Conservation (phyloP, 2,888 invertebrate species). For the Pristionchus exspectatus region DNA sequence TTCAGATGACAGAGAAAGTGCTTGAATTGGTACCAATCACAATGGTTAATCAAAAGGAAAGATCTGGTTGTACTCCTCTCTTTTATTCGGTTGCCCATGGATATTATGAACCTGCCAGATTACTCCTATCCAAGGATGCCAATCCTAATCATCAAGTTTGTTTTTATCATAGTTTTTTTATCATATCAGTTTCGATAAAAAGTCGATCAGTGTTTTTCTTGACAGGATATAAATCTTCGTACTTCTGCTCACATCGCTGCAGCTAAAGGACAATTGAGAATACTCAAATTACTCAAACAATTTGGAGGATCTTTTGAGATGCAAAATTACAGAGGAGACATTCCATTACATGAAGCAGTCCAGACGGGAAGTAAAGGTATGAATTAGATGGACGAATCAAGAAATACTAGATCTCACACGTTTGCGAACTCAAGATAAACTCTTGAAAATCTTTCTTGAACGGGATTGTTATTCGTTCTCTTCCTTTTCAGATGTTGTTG, state of each 20-base stretch:
- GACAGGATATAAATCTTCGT: conserved; percentile 72
- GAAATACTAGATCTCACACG: neutral
- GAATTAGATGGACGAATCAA: neutral
- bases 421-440: neutral
- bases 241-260: conserved; percentile 77
- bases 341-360: conserved; percentile 96
- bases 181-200: neutral
- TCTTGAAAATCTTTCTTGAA: neutral
- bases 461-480: neutral
- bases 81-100: conserved; percentile 97
- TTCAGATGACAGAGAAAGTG: conserved; percentile 61
- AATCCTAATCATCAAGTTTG: conserved; percentile 90
- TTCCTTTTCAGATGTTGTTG: conserved; percentile 85
- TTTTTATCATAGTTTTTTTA: neutral
- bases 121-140: conserved; percentile 91
- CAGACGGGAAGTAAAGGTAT: conserved; percentile 88
- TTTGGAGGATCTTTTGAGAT: conserved; percentile 93
- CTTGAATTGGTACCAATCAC: conserved; percentile 57
- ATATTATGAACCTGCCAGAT: conserved; percentile 93
- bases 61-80: conserved; percentile 82
- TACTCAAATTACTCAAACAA: conserved; percentile 87
- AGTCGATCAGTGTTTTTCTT: neutral
- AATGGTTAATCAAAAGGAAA: conserved; percentile 62
- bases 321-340: conserved; percentile 93
- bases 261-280: conserved; percentile 87